A percentile compares a stretch with the other conserved stretches of the same genome.
phyloP scores from a whole-genome alignment of 1,140 invertebrate genomes.

The Saccostrea cuccullata region DNA sequence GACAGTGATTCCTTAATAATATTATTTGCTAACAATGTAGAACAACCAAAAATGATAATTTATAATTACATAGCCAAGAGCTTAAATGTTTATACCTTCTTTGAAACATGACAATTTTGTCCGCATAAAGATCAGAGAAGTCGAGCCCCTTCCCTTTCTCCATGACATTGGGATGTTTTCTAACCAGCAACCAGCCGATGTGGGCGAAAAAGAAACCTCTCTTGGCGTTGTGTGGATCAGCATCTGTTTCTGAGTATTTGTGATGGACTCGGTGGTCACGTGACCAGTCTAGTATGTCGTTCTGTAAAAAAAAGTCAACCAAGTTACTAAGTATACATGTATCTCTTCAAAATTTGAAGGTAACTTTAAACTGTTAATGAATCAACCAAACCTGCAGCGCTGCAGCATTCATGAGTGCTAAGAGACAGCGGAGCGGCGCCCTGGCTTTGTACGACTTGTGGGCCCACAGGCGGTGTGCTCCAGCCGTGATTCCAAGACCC shows the following conservation, averaged over 20 bases:
- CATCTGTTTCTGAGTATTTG: slow-evolving; percentile 96
- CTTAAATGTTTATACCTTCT: slow-evolving; percentile 80
- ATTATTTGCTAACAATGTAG: too few species aligned
- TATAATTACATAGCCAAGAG: background rate
- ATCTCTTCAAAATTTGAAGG: too few species aligned
- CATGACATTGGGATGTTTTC: slow-evolving; percentile 94
- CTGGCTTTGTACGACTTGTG: slow-evolving; percentile 96
- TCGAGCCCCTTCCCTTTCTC: slow-evolving; percentile 92
- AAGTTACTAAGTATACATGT: background rate
- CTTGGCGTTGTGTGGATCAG: slow-evolving; percentile 96
- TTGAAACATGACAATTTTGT: slow-evolving; percentile 92
- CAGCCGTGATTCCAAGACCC: slow-evolving; percentile 91
- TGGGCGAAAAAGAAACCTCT: slow-evolving; percentile 98
- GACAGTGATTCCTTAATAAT: too few species aligned
- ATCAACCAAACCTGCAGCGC: slow-evolving; percentile 88
- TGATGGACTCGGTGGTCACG: slow-evolving; percentile 97
- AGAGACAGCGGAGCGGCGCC: slow-evolving; percentile 88
- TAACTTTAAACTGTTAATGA: too few species aligned
- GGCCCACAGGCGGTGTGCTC: slow-evolving; percentile 95
- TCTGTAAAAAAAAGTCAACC: slow-evolving; percentile 81
- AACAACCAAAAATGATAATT: background rate
- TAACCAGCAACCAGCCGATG: slow-evolving; percentile 93
- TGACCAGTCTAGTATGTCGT: slow-evolving; percentile 95
- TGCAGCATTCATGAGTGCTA: slow-evolving; percentile 89
- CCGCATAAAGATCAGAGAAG: slow-evolving; percentile 90